Evolutionary conservation across 1,140 invertebrate species (phyloP), one percentile per base, ranked within the genome.

Genomic region (Papilio glaucus): DNA sequence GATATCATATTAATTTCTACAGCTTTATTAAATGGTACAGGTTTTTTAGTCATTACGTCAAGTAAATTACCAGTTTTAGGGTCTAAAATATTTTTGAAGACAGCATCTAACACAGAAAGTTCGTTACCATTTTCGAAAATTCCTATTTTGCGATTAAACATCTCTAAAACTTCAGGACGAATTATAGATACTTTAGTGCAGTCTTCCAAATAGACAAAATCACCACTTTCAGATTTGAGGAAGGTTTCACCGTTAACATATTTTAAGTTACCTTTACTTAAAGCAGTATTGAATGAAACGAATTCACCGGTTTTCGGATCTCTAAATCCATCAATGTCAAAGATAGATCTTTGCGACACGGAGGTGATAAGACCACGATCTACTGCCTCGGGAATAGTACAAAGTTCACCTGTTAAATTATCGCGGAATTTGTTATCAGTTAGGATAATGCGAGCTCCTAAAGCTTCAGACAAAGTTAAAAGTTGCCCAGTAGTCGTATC

Each of bases 281-380:
- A 87, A 60, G 98, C 98, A 73, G 96, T 95, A 89, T 98, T 97
- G 76, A 99, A 96, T 83, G 96, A 98, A 49, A 99, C 94, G 84
- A 96, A 96, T 86, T 98, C 96, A 24, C 95, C 96, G 60, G 96
- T 96, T 75, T 95, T 94, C 0, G 97, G 96, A 89, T 99, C 97
- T 84, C 96, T 96, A 85, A 99, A 98, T 72, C 97, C 98, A 78
- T 98, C 97, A 72, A 98, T 97, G 86, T 99, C 96, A 86, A 99
- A 99, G 72, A 98, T 96, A 5, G 97, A 97, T 89, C 97, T 97
- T 85, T 97, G 96, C 10, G 96, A 95, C 4, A 98, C 96, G 4
- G 98, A 97, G 7, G 97, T 97, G 49, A 99, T 96, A n/a, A 97
- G 94, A 42, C 98, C 98, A 76, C 96, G 95, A 84, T 97, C 96